These are phyloP conservation scores for Tretioscincus oriximinensis DNA, from an alignment of 2,113 vertebrate species.

Conservation along the genomic window DNA sequence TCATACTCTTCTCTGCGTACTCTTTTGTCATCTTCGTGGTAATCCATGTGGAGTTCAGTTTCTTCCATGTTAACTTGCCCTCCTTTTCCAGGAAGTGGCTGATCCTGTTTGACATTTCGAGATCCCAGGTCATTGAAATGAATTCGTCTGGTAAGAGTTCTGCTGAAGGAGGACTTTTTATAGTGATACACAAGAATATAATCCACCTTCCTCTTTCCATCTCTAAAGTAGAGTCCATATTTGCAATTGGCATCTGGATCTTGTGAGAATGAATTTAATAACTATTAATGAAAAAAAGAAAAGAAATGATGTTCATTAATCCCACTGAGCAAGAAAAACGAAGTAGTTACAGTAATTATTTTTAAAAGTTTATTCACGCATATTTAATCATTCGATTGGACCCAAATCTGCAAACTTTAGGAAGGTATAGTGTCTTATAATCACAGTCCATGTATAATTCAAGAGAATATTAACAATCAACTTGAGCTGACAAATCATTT, in stretches of 20 bases:
- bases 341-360: not conserved
- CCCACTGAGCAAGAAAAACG: rapidly evolving
- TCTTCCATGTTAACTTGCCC: conserved; percentile 71
- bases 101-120: conserved; percentile 66
- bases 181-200: conserved; percentile 90
- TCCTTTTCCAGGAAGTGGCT: conserved; percentile 67
- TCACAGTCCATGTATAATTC: not conserved
- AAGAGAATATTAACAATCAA: not conserved
- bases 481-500: conserved; percentile 2
- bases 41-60: conserved; percentile 71
- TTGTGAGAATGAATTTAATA: conserved; percentile 77
- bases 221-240: conserved; percentile 84
- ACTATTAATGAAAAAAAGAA: conserved; percentile 61
- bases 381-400: not conserved
- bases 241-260: conserved; percentile 72
- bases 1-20: conserved; percentile 88
- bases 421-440: not conserved
- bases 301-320: conserved; percentile 21
- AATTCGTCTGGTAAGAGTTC: conserved; percentile 55
- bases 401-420: not conserved
- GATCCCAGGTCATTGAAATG: conserved; percentile 69
- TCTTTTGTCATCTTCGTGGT: conserved; percentile 85
- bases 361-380: conserved; percentile 2
- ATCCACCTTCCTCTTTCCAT: conserved; percentile 87
- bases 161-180: conserved; percentile 73